phyloP scores from a whole-genome alignment of 2,113 vertebrate species.

The Capra hircus region DNA sequence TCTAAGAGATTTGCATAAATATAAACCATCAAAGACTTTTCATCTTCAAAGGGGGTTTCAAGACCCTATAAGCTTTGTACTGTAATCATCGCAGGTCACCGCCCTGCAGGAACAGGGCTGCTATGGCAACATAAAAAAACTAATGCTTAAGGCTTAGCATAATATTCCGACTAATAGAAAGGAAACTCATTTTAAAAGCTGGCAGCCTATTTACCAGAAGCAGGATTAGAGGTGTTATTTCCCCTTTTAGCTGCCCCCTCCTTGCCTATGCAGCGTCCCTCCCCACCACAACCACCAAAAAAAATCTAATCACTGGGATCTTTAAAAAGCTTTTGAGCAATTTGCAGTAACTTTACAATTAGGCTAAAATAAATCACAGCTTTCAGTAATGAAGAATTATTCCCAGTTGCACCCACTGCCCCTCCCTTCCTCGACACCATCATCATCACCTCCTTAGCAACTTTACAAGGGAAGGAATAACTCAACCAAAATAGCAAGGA shows the following conservation, averaged over 20 bases:
- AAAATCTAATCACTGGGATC: slow-evolving; percentile 86
- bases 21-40: slow-evolving; percentile 99
- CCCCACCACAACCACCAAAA: slow-evolving; percentile 70
- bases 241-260: slow-evolving; percentile 84
- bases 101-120: slow-evolving; percentile 99
- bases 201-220: slow-evolving; percentile 88
- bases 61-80: slow-evolving; percentile 99
- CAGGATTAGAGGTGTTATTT: slow-evolving; percentile 91
- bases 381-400: slow-evolving; percentile 76
- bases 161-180: slow-evolving; percentile 95
- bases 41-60: slow-evolving; percentile 99
- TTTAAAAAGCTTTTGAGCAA: slow-evolving; percentile 84
- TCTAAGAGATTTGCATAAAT: slow-evolving; percentile 99
- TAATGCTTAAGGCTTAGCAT: slow-evolving; percentile 99
- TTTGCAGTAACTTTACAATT: slow-evolving; percentile 87
- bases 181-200: slow-evolving; percentile 90
- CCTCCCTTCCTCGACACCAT: background rate
- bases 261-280: slow-evolving; percentile 4
- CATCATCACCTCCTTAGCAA: slow-evolving; percentile 53
- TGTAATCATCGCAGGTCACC: slow-evolving; percentile 99
- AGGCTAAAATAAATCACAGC: slow-evolving; percentile 83
- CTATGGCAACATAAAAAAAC: slow-evolving; percentile 99
- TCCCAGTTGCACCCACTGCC: slow-evolving; percentile 61
- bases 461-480: slow-evolving; percentile 66
- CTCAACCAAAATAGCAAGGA: slow-evolving; percentile 47